These are phyloP conservation scores for Homarus gammarus DNA, from an alignment of 2,888 invertebrate genomes.

Conservation along the genomic window DNA sequence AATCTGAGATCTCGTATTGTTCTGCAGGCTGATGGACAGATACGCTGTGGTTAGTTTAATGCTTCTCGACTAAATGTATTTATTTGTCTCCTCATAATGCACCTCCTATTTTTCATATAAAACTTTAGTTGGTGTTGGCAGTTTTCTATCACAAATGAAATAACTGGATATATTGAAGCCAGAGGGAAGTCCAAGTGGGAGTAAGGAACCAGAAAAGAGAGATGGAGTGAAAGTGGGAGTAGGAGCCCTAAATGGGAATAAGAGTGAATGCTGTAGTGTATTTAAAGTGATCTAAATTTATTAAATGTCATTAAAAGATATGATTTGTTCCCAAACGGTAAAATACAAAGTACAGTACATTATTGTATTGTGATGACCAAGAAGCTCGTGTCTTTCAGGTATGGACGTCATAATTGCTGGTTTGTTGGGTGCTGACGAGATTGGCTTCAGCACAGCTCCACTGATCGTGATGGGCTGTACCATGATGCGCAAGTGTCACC, in stretches of 20 bases:
- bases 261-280: no score
- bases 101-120: neutral
- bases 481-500: constrained; percentile 99
- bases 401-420: constrained; percentile 98
- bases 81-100: neutral
- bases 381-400: constrained; percentile 80
- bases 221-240: no score
- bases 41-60: constrained; percentile 77
- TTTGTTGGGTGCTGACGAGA: constrained; percentile 97
- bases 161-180: no score
- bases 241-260: no score
- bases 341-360: no score
- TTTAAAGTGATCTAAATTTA: no score
- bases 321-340: no score
- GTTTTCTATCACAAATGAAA: no score
- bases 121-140: no score
- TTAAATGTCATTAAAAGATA: no score
- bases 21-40: constrained; percentile 95
- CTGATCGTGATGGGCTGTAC: constrained; percentile 98
- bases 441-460: constrained; percentile 99
- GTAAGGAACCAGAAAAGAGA: no score
- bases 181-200: no score
- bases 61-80: constrained; percentile 17
- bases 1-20: constrained; percentile 95
- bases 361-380: neutral